Percentiles rank a stretch among this genome's conserved stretches.
Evolutionary conservation across 2,888 invertebrate genomes (phyloP).

Genomic region (Thecocarcelia acutangulata): DNA sequence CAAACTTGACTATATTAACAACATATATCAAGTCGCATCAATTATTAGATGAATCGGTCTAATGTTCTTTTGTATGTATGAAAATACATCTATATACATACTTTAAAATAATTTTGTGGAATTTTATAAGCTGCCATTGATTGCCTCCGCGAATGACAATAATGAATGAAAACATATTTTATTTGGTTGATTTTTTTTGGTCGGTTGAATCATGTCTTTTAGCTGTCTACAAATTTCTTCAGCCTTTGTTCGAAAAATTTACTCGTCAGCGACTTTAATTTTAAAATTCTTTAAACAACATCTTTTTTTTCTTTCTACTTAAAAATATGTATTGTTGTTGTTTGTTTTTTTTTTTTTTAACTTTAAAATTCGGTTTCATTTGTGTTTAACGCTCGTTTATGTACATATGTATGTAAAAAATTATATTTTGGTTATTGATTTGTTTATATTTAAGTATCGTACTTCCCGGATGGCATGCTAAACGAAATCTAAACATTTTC

Average conservation of each 20-base stretch:
- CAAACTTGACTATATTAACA: too few relatives aligned
- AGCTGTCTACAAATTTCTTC: conserved; percentile 28
- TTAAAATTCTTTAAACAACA: conserved; percentile 54
- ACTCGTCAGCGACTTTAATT: conserved; percentile 58
- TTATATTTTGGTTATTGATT: conserved; percentile 71
- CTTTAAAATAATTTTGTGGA: conserved; percentile 15
- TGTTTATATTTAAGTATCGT: conserved; percentile 77
- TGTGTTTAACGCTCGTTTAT: neutral
- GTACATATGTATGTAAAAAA: neutral
- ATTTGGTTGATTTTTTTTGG: conserved; percentile 6
- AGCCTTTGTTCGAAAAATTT: conserved; percentile 1
- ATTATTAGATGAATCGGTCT: too few relatives aligned
- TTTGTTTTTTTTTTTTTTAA: conserved; percentile 24
- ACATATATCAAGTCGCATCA: too few relatives aligned
- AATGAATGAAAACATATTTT: conserved; percentile 27
- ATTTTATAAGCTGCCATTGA: conserved; percentile 36
- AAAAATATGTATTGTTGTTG: conserved; percentile 2
- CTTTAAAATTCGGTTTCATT: neutral
- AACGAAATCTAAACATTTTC: conserved; percentile 77
- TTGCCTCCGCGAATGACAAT: neutral
- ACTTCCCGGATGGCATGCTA: conserved; percentile 79
- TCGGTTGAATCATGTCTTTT: conserved; percentile 27
- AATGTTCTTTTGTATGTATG: too few relatives aligned
- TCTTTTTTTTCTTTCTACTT: conserved; percentile 5
- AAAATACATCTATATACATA: neutral